Evolutionary conservation across 2,797 vertebrate species (phyloP).

Genomic region (Limnodromus scolopaceus): DNA sequence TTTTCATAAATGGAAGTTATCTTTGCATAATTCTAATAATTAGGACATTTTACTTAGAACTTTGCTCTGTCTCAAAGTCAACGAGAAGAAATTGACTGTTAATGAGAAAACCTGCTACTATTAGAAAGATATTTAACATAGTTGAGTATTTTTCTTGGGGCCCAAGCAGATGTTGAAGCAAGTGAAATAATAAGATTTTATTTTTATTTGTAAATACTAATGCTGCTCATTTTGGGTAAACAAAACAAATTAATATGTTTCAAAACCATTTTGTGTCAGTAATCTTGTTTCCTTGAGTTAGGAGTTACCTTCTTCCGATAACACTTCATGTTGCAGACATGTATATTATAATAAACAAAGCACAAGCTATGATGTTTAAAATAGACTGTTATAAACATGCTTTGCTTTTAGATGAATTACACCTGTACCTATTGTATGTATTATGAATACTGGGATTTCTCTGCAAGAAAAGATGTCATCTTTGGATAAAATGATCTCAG

Average conservation of each 20-base stretch:
- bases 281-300: background rate
- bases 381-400: background rate
- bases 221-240: background rate
- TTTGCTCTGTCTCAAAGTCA: conserved; percentile 12
- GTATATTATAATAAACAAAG: background rate
- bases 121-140: background rate
- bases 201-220: background rate
- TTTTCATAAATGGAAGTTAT: conserved; percentile 53
- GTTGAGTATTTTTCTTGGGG: background rate
- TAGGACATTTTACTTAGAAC: conserved; percentile 12
- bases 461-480: background rate
- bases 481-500: background rate
- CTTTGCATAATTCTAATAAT: conserved; percentile 39
- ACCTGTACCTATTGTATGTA: background rate
- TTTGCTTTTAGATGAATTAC: background rate
- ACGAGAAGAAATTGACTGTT: background rate
- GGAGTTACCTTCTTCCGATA: background rate
- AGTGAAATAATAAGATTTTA: background rate
- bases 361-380: background rate
- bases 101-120: background rate
- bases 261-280: background rate
- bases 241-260: background rate
- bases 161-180: background rate
- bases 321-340: background rate
- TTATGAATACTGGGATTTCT: background rate